Conservation (phyloP, 2,888 invertebrate genomes). For the Endotricha flammealis region DNA sequence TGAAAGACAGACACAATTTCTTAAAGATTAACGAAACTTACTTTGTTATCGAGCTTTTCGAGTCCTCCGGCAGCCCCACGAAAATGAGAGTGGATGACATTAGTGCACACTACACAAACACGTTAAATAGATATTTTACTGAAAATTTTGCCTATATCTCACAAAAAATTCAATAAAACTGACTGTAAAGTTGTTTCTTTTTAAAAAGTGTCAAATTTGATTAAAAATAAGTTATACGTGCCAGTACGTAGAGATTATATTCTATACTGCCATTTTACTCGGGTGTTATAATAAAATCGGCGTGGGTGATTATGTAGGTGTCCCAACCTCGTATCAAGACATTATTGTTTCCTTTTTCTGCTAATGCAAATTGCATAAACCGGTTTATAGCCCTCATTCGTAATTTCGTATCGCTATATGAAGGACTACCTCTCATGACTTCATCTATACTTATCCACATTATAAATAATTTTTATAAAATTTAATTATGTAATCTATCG, state of each 20-base stretch:
- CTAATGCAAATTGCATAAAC: slow-evolving; percentile 1
- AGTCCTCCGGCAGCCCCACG: slow-evolving; percentile 77
- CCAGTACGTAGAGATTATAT: slow-evolving; percentile 48
- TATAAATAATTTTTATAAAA: no score
- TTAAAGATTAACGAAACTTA: no score
- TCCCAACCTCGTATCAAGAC: slow-evolving; percentile 36
- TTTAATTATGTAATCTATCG: no score
- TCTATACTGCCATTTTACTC: slow-evolving; percentile 42
- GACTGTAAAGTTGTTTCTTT: slow-evolving; percentile 28
- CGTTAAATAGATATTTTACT: slow-evolving; percentile 29
- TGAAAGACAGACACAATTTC: no score
- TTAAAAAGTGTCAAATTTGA: slow-evolving; percentile 23
- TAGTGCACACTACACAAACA: slow-evolving; percentile 32
- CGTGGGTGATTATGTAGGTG: slow-evolving; percentile 64
- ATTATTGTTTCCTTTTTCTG: slow-evolving; percentile 39
- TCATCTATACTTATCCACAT: no score
- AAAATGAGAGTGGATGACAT: slow-evolving; percentile 82
- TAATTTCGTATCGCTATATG: no score
- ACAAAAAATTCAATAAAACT: slow-evolving; percentile 19
- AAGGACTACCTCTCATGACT: slow-evolving; percentile 14
- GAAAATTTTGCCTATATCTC: slow-evolving; percentile 30
- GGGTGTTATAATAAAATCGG: slow-evolving; percentile 46
- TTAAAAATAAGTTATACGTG: slow-evolving; percentile 29
- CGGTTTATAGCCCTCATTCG: slow-evolving; percentile 1
- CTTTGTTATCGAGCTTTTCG: slow-evolving; percentile 81